Percentiles rank a stretch among this genome's conserved stretches.
phyloP scores from a whole-genome alignment of 2,888 invertebrate species.

The Harpalus rufipes region DNA sequence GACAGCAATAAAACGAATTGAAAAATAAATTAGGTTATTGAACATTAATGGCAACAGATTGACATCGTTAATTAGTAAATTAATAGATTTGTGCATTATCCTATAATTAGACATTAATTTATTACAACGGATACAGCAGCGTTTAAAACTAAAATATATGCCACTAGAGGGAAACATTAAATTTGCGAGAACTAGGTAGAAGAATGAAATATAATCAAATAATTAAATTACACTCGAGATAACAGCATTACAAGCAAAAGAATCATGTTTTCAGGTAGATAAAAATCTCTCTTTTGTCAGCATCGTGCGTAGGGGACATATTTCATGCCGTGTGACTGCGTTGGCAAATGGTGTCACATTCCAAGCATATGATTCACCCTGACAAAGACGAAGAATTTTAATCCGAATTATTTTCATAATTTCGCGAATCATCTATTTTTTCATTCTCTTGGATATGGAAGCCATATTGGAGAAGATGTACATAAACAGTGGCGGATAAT shows the following conservation, averaged over 20 bases:
- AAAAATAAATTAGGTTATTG: neutral
- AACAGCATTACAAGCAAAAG: conserved; percentile 32
- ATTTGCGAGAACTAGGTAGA: neutral
- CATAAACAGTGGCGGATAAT: too few relatives aligned
- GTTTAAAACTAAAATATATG: neutral
- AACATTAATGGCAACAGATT: conserved; percentile 10
- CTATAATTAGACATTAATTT: neutral
- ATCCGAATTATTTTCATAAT: conserved; percentile 69
- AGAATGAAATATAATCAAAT: conserved; percentile 26
- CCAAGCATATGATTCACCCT: conserved; percentile 58
- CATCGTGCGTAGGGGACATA: conserved; percentile 30
- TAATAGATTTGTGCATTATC: conserved; percentile 13
- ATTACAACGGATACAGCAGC: neutral
- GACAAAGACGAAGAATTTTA: conserved; percentile 38
- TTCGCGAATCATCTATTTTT: conserved; percentile 70
- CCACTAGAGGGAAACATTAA: neutral
- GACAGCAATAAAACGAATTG: neutral
- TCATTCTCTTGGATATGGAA: conserved; percentile 44
- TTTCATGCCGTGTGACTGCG: conserved; percentile 74
- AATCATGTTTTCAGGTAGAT: conserved; percentile 44
- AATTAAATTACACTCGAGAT: conserved; percentile 32
- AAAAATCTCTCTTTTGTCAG: conserved; percentile 45
- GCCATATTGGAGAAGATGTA: too few relatives aligned
- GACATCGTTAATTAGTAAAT: conserved; percentile 9
- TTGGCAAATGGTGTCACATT: conserved; percentile 74